Base-by-base conservation (phyloP, 2,888 invertebrate species). In the Rhyacophila evoluta region DNA sequence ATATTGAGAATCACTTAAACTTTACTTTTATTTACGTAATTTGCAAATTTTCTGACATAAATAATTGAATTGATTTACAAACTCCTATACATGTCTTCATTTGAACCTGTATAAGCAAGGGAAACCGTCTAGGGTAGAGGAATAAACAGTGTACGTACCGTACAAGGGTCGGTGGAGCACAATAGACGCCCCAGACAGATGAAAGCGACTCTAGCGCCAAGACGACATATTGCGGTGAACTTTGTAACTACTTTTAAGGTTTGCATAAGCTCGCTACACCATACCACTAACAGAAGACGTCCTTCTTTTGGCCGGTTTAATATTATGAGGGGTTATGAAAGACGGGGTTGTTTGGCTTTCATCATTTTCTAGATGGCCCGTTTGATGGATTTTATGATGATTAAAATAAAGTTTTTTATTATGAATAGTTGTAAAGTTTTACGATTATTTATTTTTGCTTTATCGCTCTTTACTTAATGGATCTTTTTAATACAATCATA, bases 161-260 rank as follows among this genome's bases (percentile, higher is more conserved):
- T 55, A 55, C 55, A 55, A 55, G 55, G 55, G 55, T 55, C 55
- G 55, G 25, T 19, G 55, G 19, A 19, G 55, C 55, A 55, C 55
- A 55, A 55, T 55, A 55, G 55, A 55, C 25, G 55, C 55, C 25
- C 19, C 55, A 55, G 55, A 55, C 55, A 19, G 19, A 55, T 25
- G 55, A 12, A 55, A 39, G 69, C 71, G 75, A 71, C 70, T 29
- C 41, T 27, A 28, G 79, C 73, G 73, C 75, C 73, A 36, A 38
- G 36, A 55, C 73, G 76, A 79, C 79, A 79, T 75, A 73, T 79
- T 74, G 79, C 73, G 77, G 77, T 77, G 79, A 79, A 79, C 79
- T 79, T 74, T 74, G 41, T 71, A 77, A 79, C 69, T 79, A 69
- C 75, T 77, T 75, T 77, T 72, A 70, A 73, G 73, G 76, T 73